A percentile compares a stretch with the other conserved stretches of the same genome.
phyloP scores from a whole-genome alignment of 2,113 vertebrate genomes.

The Strix aluco region DNA sequence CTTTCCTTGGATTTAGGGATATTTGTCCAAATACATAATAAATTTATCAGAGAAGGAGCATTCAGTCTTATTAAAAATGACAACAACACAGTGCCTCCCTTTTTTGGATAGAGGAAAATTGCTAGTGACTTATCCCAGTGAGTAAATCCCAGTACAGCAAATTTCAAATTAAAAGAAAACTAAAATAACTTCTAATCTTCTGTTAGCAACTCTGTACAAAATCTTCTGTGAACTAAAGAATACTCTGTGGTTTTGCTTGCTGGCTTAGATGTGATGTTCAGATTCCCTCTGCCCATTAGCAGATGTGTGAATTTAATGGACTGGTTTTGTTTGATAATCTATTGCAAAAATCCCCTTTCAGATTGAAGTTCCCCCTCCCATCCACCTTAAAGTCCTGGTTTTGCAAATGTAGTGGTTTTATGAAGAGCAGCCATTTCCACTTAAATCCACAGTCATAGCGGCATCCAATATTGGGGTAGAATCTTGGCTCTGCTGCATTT shows the following conservation, averaged over 20 bases:
- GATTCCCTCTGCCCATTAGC: not conserved
- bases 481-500: not conserved
- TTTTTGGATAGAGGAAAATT: not conserved
- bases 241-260: not conserved
- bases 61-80: conserved; percentile 18
- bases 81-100: not conserved
- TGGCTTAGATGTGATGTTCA: not conserved
- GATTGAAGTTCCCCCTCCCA: not conserved
- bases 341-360: not conserved
- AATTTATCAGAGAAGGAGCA: not conserved
- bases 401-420: not conserved
- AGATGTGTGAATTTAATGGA: not conserved
- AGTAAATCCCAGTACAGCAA: not conserved
- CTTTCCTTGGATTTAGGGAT: not conserved
- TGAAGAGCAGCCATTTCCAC: not conserved
- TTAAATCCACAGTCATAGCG: not conserved
- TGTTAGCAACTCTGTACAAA: not conserved
- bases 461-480: not conserved
- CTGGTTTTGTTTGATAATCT: not conserved
- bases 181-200: not conserved
- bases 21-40: not conserved
- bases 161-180: not conserved
- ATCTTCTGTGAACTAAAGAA: not conserved
- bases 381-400: not conserved
- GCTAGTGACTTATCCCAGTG: not conserved